Conservation (phyloP, 2,797 vertebrate genomes). For the Capromys pilorides region DNA sequence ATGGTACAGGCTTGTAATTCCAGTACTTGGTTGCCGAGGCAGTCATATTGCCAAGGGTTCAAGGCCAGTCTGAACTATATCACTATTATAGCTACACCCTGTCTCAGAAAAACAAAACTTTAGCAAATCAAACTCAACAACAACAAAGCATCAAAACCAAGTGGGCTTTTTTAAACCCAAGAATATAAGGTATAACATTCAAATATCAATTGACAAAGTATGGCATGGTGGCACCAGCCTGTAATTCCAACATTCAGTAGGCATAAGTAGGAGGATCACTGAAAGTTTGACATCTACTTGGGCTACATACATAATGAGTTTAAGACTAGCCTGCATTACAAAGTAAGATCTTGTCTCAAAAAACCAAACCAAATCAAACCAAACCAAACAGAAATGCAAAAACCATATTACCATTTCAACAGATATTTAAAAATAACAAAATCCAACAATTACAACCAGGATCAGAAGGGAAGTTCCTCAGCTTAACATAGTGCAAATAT, state of each 20-base stretch:
- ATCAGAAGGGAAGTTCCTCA: not conserved
- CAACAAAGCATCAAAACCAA: not conserved
- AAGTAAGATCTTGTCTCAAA: not conserved
- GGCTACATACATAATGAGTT: not conserved
- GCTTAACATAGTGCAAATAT: not conserved
- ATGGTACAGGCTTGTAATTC: not conserved
- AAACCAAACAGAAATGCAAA: not conserved
- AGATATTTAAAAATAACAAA: not conserved
- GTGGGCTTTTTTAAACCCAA: not conserved
- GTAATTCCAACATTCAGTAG: not conserved
- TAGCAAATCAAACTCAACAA: not conserved
- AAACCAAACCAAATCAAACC: not conserved
- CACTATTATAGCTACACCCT: not conserved
- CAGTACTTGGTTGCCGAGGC: not conserved
- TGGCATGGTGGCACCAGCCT: not conserved
- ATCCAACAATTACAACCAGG: not conserved
- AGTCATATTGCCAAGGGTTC: not conserved
- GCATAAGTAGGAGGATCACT: not conserved
- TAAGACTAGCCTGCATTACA: not conserved
- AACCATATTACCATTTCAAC: not conserved
- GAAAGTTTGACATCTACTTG: not conserved
- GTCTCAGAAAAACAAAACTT: not conserved
- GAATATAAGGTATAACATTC: conserved; percentile 27
- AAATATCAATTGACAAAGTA: not conserved
- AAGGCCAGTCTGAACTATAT: not conserved